Conservation (phyloP, 2,888 invertebrate species). For the Cremastinae sp. region DNA sequence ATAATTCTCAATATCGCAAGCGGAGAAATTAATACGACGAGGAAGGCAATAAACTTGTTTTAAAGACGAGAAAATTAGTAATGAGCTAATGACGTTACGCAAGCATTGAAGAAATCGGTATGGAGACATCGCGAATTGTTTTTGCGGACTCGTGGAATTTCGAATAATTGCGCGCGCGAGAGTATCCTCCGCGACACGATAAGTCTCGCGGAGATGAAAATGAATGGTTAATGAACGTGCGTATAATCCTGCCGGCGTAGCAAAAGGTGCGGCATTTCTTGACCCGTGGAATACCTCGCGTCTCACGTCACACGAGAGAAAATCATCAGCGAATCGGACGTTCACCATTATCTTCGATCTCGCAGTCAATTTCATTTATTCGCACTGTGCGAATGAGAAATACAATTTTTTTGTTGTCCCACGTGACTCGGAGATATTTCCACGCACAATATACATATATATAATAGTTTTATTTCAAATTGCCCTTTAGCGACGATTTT, state of each 20-base stretch:
- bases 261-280: conserved; percentile 59
- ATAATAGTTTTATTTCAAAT: no score
- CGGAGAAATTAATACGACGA: no score
- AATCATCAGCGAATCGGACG: conserved; percentile 41
- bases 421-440: no score
- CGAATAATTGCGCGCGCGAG: conserved; percentile 9
- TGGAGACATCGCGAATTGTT: conserved; percentile 34
- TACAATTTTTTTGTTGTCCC: no score
- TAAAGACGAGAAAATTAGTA: background rate
- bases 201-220: conserved; percentile 19
- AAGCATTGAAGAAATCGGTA: conserved; percentile 33
- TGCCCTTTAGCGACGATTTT: no score
- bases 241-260: conserved; percentile 28
- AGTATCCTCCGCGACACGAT: conserved; percentile 40
- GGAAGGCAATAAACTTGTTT: no score
- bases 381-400: no score
- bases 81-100: conserved; percentile 26
- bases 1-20: no score
- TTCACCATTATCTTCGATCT: conserved; percentile 11
- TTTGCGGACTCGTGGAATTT: conserved; percentile 4
- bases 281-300: conserved; percentile 60
- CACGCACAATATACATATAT: no score
- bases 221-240: conserved; percentile 48
- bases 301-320: conserved; percentile 37
- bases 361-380: background rate